A percentile compares a stretch with the other conserved stretches of the same genome.
phyloP scores from a whole-genome alignment of 2,113 vertebrate genomes.

The Protobothrops flavoviridis region DNA sequence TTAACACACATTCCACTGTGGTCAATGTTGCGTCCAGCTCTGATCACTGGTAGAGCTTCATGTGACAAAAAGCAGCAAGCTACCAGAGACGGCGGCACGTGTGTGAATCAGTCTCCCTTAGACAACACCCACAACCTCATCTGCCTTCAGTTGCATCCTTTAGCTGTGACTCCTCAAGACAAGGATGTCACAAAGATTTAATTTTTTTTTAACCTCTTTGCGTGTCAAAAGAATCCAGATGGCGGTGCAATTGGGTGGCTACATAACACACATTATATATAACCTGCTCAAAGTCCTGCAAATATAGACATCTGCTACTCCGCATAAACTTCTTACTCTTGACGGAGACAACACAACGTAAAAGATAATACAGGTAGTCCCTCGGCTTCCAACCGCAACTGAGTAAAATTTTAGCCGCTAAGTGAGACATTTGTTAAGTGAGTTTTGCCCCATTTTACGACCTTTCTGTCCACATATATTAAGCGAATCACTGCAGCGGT shows the following conservation, averaged over 20 bases:
- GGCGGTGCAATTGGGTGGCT: not conserved
- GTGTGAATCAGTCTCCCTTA: not conserved
- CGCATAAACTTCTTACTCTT: not conserved
- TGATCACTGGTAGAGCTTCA: not conserved
- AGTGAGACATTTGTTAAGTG: not conserved
- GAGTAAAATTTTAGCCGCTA: not conserved
- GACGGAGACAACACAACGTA: not conserved
- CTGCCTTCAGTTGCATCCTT: not conserved
- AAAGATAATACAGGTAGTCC: not conserved
- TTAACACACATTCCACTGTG: not conserved
- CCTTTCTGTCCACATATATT: not conserved
- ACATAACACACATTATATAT: not conserved
- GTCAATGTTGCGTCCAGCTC: not conserved
- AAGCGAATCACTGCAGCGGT: not conserved
- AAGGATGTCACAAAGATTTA: not conserved
- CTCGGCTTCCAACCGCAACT: accelerated
- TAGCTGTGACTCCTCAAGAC: not conserved
- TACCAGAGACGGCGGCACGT: too few species aligned
- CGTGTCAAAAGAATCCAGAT: not conserved
- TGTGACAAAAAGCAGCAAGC: not conserved
- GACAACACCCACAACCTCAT: not conserved
- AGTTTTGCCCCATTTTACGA: not conserved
- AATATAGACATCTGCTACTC: not conserved
- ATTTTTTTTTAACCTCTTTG: not conserved
- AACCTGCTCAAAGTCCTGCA: not conserved